A percentile compares a stretch with the other conserved stretches of the same genome.
These are phyloP conservation scores for Phyllotis vaccarum DNA, from an alignment of 2,797 vertebrate species.

Conservation along the genomic window DNA sequence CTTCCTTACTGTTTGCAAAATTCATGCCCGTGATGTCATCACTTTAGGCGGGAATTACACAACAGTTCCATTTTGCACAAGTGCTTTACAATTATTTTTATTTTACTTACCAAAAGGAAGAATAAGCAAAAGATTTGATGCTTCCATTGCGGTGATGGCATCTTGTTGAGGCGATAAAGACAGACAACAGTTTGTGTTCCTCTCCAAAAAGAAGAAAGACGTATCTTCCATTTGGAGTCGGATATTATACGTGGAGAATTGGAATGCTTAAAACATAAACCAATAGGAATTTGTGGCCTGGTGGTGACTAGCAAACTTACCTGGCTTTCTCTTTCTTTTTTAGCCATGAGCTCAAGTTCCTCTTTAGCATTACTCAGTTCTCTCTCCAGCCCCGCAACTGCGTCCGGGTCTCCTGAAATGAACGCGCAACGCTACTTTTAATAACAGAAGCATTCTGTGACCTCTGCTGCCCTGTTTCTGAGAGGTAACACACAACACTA, in stretches of 20 bases:
- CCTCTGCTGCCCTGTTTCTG: not conserved
- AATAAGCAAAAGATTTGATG: slow-evolving; percentile 1
- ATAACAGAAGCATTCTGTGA: not conserved
- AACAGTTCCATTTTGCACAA: not conserved
- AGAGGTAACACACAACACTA: slow-evolving; percentile 9
- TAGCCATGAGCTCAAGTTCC: slow-evolving; percentile 91
- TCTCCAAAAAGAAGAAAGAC: not conserved
- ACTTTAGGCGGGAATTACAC: not conserved
- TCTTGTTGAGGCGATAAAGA: not conserved
- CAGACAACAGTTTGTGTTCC: not conserved
- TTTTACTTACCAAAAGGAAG: not conserved
- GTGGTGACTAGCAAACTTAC: slow-evolving; percentile 84
- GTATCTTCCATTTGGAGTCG: not conserved
- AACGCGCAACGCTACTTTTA: slow-evolving; percentile 26
- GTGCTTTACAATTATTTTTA: slow-evolving; percentile 12
- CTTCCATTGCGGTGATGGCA: not conserved
- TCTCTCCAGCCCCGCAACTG: slow-evolving; percentile 85
- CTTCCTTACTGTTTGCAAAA: not conserved
- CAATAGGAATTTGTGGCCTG: not conserved
- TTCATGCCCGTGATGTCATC: not conserved
- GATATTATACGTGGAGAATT: not conserved
- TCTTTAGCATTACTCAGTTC: slow-evolving; percentile 91
- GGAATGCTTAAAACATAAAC: slow-evolving; percentile 21
- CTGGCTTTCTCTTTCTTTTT: slow-evolving; percentile 92
- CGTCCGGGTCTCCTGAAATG: slow-evolving; percentile 82